Evolutionary conservation across 1,140 invertebrate genomes (phyloP).

Genomic region (Thrips palmi): DNA sequence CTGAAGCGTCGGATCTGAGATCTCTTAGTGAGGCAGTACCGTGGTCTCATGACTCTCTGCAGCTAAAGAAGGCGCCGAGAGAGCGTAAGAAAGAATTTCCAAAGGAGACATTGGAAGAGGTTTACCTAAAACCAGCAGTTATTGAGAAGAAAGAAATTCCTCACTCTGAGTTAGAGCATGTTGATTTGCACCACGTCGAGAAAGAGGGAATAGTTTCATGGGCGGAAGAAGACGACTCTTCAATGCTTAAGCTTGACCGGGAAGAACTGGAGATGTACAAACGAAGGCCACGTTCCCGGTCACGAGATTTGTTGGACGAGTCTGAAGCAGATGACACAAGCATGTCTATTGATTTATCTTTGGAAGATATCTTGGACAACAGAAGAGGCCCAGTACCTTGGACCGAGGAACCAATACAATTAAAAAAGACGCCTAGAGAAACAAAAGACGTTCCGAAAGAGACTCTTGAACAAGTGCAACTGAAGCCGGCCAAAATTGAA

Average conservation of each 20-base stretch:
- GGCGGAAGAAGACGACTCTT: neutral
- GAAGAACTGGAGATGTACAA: neutral
- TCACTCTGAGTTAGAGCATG: slow-evolving; percentile 23
- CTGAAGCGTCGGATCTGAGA: no score
- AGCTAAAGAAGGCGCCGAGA: no score
- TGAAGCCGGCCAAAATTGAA: slow-evolving; percentile 22
- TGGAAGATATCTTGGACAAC: neutral
- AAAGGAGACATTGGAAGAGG: slow-evolving; percentile 18
- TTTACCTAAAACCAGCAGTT: slow-evolving; percentile 24
- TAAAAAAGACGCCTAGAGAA: slow-evolving; percentile 19
- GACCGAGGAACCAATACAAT: slow-evolving; percentile 21
- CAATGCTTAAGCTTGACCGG: neutral
- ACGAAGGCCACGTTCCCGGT: neutral
- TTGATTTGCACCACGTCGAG: slow-evolving; percentile 22
- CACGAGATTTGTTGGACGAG: neutral
- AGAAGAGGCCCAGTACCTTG: slow-evolving; percentile 18
- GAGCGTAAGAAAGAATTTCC: slow-evolving; percentile 6
- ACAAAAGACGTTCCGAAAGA: slow-evolving; percentile 16
- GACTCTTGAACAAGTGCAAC: slow-evolving; percentile 22
- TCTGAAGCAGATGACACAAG: no score
- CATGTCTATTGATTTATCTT: neutral
- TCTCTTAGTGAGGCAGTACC: no score
- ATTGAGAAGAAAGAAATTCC: slow-evolving; percentile 20
- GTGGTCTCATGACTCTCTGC: no score
- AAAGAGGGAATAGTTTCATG: no score